Evolutionary conservation across 1,140 invertebrate species (phyloP).

Genomic region (Bombus difficillimus): DNA sequence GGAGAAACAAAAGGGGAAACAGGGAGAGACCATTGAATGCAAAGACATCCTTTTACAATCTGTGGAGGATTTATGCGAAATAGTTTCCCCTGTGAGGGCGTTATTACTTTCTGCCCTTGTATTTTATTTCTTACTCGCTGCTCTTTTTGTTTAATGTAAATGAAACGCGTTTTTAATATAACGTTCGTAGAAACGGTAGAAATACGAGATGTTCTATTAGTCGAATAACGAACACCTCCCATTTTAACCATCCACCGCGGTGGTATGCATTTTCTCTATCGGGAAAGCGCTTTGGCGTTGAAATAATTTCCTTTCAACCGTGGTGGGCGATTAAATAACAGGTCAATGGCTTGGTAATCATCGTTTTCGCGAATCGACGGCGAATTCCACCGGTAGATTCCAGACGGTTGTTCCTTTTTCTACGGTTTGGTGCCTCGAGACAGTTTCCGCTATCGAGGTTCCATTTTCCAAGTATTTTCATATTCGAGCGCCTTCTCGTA

Average conservation of each 20-base stretch:
- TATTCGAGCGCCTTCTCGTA: constrained; percentile 41
- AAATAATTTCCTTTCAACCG: neutral
- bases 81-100: constrained; percentile 66
- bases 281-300: neutral
- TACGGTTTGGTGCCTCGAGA: neutral
- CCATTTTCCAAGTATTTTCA: constrained; percentile 61
- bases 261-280: neutral
- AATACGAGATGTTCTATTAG: too few species aligned
- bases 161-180: too few species aligned
- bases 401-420: neutral
- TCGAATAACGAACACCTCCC: too few species aligned
- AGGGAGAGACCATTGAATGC: too few species aligned
- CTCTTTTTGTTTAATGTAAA: too few species aligned
- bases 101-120: neutral
- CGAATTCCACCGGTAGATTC: neutral
- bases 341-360: neutral
- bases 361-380: neutral
- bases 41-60: too few species aligned
- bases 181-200: too few species aligned
- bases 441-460: constrained; percentile 20
- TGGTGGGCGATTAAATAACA: neutral
- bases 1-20: too few species aligned
- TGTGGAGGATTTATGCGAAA: constrained; percentile 72
- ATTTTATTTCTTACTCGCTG: too few species aligned
- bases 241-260: too few species aligned